Evolutionary conservation across 2,888 invertebrate species (phyloP).

Genomic region (Drosophila merina): DNA sequence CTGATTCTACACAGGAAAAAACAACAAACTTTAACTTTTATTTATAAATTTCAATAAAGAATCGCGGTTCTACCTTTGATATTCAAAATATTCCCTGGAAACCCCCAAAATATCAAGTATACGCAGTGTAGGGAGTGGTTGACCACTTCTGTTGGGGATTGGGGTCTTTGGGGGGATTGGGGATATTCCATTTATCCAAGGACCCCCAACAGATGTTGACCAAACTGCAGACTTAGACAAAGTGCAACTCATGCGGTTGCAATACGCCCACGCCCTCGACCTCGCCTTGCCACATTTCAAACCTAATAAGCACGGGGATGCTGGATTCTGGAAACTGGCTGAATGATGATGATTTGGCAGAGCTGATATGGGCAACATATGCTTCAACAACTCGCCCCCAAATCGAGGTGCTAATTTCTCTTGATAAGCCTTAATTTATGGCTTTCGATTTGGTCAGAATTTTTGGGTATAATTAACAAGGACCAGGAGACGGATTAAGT

Average conservation of each 20-base stretch:
- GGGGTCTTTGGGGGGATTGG: neutral
- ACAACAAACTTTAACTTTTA: neutral
- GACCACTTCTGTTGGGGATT: constrained; percentile 35
- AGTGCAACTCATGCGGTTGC: constrained; percentile 73
- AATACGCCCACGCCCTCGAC: constrained; percentile 3
- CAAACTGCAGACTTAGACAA: constrained; percentile 55
- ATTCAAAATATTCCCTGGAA: too few relatives aligned
- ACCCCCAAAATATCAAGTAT: neutral
- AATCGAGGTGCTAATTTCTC: constrained; percentile 43
- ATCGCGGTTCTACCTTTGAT: too few relatives aligned
- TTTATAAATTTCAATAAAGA: neutral
- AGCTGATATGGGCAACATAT: constrained; percentile 41
- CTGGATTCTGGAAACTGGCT: neutral
- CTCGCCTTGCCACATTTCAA: constrained; percentile 25
- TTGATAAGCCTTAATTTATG: constrained; percentile 74
- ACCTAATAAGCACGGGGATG: constrained; percentile 23
- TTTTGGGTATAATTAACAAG: constrained; percentile 15
- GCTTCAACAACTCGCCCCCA: constrained; percentile 28
- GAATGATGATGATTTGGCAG: constrained; percentile 13
- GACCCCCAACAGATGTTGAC: constrained; percentile 24
- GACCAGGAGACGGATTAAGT: constrained; percentile 2
- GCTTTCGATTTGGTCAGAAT: constrained; percentile 8
- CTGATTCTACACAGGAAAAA: constrained; percentile 9
- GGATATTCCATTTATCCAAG: neutral
- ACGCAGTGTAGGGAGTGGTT: constrained; percentile 29